These are phyloP conservation scores for Rhingia campestris DNA, from an alignment of 2,888 invertebrate species.

Conservation along the genomic window DNA sequence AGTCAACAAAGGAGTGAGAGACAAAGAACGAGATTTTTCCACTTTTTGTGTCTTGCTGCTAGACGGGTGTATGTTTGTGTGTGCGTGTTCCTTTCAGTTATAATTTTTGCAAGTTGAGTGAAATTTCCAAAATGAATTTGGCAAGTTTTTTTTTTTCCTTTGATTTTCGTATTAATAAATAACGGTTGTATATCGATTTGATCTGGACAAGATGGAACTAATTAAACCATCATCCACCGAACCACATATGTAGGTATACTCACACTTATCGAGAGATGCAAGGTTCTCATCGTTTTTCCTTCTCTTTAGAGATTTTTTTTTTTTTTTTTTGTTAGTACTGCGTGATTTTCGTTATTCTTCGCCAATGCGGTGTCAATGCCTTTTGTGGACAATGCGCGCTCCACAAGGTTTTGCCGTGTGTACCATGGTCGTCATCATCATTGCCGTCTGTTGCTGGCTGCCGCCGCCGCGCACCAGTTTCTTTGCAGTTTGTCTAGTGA, in stretches of 20 bases:
- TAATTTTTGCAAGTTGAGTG: conserved; percentile 41
- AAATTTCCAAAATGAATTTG: conserved; percentile 32
- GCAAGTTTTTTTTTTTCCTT: conserved; percentile 17
- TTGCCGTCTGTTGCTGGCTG: conserved; percentile 44
- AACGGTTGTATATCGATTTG: conserved; percentile 30
- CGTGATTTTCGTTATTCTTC: conserved; percentile 66
- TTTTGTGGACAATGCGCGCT: conserved; percentile 71
- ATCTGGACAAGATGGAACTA: conserved; percentile 7
- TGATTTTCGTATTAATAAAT: not conserved
- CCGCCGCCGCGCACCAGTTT: conserved; percentile 44
- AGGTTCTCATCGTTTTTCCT: conserved; percentile 14
- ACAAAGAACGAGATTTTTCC: conserved; percentile 47
- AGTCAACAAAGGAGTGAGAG: conserved; percentile 52
- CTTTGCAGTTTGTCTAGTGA: conserved; percentile 63
- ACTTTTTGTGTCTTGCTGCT: conserved; percentile 17
- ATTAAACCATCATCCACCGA: conserved; percentile 14
- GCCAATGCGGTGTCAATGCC: conserved; percentile 71
- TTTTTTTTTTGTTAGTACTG: conserved; percentile 40
- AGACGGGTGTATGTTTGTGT: not conserved
- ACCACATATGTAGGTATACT: not conserved
- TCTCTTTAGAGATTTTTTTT: not conserved
- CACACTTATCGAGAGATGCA: not conserved
- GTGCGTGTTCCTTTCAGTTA: conserved; percentile 41
- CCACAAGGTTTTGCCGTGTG: conserved; percentile 64
- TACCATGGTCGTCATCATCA: conserved; percentile 60